A percentile compares a stretch with the other conserved stretches of the same genome.
These are phyloP conservation scores for Ivindomyrus marchei DNA, from an alignment of 2,113 vertebrate genomes.

Conservation along the genomic window DNA sequence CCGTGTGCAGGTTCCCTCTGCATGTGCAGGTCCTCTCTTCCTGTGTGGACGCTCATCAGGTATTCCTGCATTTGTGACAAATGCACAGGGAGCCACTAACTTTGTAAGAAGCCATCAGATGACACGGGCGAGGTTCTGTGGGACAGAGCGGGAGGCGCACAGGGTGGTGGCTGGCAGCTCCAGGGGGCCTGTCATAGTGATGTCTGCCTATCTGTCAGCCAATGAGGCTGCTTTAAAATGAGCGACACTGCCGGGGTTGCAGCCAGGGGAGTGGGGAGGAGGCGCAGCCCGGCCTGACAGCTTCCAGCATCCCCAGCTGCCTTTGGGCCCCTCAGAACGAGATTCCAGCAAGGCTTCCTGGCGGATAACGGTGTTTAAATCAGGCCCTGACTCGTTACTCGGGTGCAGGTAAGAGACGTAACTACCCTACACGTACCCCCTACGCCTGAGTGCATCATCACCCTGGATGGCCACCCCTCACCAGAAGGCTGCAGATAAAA, in stretches of 20 bases:
- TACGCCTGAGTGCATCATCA: not conserved
- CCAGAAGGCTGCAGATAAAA: conserved; percentile 43
- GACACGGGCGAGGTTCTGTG: not conserved
- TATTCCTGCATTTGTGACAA: not conserved
- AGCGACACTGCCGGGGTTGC: conserved; percentile 27
- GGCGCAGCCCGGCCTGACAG: conserved; percentile 1
- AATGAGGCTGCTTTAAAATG: conserved; percentile 39
- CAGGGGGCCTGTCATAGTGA: not conserved
- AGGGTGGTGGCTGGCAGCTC: not conserved
- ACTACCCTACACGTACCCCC: not conserved
- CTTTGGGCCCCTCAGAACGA: not conserved
- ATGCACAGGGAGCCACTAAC: not conserved
- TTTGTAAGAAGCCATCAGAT: not conserved
- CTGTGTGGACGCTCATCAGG: not conserved
- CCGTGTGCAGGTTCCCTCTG: not conserved
- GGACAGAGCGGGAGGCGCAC: conserved; percentile 30
- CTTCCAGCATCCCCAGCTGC: not conserved
- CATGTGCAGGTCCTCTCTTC: too few species aligned
- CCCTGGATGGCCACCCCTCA: not conserved
- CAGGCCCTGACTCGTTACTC: not conserved
- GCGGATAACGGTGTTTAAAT: not conserved
- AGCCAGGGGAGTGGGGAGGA: conserved; percentile 2
- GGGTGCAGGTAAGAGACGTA: not conserved
- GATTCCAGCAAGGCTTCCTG: not conserved
- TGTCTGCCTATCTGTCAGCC: conserved; percentile 47